phyloP scores from a whole-genome alignment of 2,797 vertebrate genomes.

The Geotrypetes seraphini region DNA sequence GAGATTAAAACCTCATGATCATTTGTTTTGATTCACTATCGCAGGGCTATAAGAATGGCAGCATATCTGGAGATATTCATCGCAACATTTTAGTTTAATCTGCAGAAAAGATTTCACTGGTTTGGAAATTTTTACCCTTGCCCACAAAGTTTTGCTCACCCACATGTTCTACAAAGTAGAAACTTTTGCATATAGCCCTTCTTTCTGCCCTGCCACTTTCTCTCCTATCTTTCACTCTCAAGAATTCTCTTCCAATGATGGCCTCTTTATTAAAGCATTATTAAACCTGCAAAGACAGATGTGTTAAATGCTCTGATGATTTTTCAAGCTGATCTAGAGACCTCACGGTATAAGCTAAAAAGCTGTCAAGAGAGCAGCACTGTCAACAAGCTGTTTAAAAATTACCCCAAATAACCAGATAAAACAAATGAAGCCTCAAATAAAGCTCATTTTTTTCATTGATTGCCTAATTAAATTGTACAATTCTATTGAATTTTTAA shows the following conservation, averaged over 20 bases:
- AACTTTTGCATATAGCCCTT: no score
- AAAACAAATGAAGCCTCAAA: conserved; percentile 31
- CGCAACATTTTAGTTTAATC: no score
- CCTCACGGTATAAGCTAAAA: conserved; percentile 14
- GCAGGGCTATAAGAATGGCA: no score
- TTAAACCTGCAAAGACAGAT: conserved; percentile 26
- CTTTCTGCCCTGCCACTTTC: neutral
- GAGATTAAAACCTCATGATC: no score
- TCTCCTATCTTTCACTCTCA: neutral
- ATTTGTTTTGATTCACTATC: no score
- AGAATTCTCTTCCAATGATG: conserved; percentile 1
- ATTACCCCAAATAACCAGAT: conserved; percentile 27
- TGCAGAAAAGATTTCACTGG: no score
- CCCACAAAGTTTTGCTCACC: no score
- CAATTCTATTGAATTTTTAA: conserved; percentile 51
- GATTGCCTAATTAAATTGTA: conserved; percentile 43
- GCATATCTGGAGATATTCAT: no score
- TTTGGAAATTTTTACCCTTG: no score
- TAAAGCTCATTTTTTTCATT: conserved; percentile 32
- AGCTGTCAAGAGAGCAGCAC: conserved; percentile 10
- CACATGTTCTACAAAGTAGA: no score
- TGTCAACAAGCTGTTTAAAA: conserved; percentile 48
- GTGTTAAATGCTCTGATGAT: conserved; percentile 21
- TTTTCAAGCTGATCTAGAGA: conserved; percentile 17
- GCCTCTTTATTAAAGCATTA: conserved; percentile 27